Conservation (phyloP, 2,113 vertebrate species). For the Hippopotamus amphibius region DNA sequence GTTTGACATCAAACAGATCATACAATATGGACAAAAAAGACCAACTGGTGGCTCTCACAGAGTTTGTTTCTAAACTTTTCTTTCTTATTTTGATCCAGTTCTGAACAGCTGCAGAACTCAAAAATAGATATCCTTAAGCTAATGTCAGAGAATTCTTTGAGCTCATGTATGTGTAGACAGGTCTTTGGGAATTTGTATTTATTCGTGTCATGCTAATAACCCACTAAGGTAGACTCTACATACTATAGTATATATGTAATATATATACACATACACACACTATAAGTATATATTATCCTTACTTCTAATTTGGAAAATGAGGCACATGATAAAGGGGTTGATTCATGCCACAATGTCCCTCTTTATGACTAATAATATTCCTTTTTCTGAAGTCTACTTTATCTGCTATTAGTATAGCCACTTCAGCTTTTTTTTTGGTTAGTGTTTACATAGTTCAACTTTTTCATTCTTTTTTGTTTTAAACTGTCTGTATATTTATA, state of each 20-base stretch:
- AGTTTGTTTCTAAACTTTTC: slow-evolving; percentile 8
- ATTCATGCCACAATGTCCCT: not conserved
- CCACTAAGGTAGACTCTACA: not conserved
- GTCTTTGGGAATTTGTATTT: not conserved
- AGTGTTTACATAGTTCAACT: not conserved
- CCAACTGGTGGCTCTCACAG: not conserved
- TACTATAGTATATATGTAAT: too few relatives aligned
- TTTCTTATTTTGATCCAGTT: not conserved
- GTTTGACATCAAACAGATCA: not conserved
- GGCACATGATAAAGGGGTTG: too few relatives aligned
- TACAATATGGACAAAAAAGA: not conserved
- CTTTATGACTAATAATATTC: not conserved
- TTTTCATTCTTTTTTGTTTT: not conserved
- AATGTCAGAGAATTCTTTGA: not conserved
- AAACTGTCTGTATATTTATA: not conserved
- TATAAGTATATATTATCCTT: not conserved
- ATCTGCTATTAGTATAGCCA: not conserved
- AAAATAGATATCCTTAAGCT: not conserved
- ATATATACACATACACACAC: too few relatives aligned
- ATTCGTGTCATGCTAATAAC: not conserved
- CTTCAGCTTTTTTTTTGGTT: not conserved
- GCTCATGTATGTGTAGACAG: not conserved
- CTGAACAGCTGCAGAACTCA: not conserved
- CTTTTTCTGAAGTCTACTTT: not conserved
- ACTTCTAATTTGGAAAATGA: not conserved